Evolutionary conservation across 2,888 invertebrate species (phyloP).

Genomic region (Dusona sp.): DNA sequence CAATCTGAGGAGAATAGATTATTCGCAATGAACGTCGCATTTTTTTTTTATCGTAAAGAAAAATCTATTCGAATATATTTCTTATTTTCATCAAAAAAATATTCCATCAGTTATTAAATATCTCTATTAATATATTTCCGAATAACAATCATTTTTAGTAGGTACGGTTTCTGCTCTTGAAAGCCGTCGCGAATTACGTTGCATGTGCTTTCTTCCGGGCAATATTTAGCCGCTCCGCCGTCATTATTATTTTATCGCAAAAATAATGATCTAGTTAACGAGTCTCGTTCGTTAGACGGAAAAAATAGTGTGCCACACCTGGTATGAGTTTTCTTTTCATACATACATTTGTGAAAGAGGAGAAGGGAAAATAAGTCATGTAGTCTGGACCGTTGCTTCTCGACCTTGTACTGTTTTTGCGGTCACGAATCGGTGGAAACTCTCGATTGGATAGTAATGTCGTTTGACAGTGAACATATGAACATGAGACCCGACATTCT

Average conservation of each 20-base stretch:
- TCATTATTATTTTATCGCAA: constrained; percentile 19
- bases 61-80: neutral
- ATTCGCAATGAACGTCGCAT: neutral
- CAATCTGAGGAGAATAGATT: neutral
- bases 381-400: constrained; percentile 32
- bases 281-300: constrained; percentile 19
- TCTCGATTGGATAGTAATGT: constrained; percentile 28
- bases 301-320: constrained; percentile 21
- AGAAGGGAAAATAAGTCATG: constrained; percentile 25
- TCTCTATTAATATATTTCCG: neutral
- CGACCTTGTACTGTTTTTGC: constrained; percentile 54
- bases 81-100: neutral
- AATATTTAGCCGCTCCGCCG: neutral
- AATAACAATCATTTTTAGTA: neutral
- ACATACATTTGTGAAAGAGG: neutral
- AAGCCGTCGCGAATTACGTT: neutral
- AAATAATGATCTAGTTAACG: constrained; percentile 13
- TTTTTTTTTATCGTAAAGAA: neutral
- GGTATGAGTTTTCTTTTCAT: neutral
- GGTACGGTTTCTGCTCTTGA: neutral
- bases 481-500: constrained; percentile 44
- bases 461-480: constrained; percentile 43
- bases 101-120: neutral
- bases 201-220: neutral
- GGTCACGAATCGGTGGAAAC: constrained; percentile 40